These are phyloP conservation scores for Palythoa grandiflora DNA, from an alignment of 92 coral and sea anemone species.

Conservation along the genomic window DNA sequence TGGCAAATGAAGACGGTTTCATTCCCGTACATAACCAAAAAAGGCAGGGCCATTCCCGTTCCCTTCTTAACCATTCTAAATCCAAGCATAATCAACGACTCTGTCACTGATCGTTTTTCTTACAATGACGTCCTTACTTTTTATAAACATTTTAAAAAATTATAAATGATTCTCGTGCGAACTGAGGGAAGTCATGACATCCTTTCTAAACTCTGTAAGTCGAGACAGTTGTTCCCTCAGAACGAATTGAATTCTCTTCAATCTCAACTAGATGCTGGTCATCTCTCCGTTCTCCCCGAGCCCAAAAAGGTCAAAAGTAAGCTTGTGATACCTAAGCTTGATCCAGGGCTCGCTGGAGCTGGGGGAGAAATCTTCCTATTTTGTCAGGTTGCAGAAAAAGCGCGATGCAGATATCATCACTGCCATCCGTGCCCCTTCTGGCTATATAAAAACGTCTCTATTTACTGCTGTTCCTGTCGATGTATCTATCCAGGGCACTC, in stretches of 20 bases:
- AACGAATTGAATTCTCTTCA: background rate
- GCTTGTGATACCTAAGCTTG: background rate
- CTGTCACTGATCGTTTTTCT: no score
- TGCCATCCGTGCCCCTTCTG: background rate
- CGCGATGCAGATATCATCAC: background rate
- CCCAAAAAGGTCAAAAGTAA: background rate
- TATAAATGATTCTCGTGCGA: background rate
- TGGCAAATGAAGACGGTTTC: no score
- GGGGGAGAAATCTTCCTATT: background rate
- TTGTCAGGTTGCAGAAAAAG: no score
- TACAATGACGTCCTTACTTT: no score
- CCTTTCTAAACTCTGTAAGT: background rate
- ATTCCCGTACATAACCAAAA: no score
- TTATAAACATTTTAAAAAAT: no score
- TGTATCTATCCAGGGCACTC: background rate
- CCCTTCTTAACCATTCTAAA: no score
- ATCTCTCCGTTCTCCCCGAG: slow-evolving; percentile 16
- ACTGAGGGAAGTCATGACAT: slow-evolving; percentile 36
- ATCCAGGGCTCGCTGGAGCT: background rate
- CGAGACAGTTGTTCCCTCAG: background rate
- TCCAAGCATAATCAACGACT: no score
- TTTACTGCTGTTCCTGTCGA: background rate
- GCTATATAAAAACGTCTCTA: background rate
- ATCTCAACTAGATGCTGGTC: background rate
- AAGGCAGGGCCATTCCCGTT: no score